Base-by-base conservation (phyloP, 2,797 vertebrate genomes). In the Rhinella marina region DNA sequence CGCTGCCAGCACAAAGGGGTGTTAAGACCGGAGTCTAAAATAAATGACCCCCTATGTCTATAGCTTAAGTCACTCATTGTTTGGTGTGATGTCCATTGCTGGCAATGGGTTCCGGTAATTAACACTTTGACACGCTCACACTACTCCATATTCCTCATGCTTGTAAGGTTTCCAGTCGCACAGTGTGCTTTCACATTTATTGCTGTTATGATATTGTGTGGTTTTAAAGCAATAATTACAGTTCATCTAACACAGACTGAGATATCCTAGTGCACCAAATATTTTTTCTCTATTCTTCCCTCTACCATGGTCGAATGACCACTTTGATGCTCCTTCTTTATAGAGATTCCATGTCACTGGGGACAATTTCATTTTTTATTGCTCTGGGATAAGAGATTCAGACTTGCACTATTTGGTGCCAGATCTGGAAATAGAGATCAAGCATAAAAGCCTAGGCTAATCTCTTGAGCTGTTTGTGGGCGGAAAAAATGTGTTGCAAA, bases 31-130 rank as follows among this genome's bases (percentile, higher is more conserved):
- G n/a, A n/a, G 41, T 41, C 41, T 41, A 5, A 7, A 7, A 41
- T 6, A 41, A 27, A 64, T 54, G 29, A 5, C 10, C 14, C 14
- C 59, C 52, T 88, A 13, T 50, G 2, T 79, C 48, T 84, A 23
- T 66, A 75, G 5, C 27, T 54, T 41, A 76, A 32, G 56, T 1
- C n/a, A 27, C 21, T 64, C 41, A 57, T 54, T 54, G 25, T 77
- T 27, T 25, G 50, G 19, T 66, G 27, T 23, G 25, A 48, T n/a
- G 27, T 84, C 85, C 66, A 87, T 87, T 89, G 88, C 88, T 84
- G 85, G 88, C 88, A 87, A 41, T 89, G 85, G 88, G 56, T 81
- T 73, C 10, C 27, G 7, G 54, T 84, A 23, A 19, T 66, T 59
- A 68, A 23, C 62, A 56, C 54, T 52, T 57, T 25, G 9, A 76